A percentile compares a stretch with the other conserved stretches of the same genome.
phyloP scores from a whole-genome alignment of 2,888 invertebrate species.

The Pseudolycoriella hygida region DNA sequence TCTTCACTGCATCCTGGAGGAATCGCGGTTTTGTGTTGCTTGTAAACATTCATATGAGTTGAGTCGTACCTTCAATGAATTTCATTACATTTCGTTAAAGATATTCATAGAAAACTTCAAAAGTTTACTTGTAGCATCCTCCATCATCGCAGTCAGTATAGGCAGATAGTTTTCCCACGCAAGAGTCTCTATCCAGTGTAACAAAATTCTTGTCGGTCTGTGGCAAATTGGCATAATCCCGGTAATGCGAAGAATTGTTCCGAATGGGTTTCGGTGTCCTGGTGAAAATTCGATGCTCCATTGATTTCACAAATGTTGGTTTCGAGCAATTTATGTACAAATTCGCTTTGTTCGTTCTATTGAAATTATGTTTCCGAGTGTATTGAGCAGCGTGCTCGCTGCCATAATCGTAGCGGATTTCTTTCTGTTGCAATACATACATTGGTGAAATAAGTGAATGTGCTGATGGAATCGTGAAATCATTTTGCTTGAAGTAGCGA shows the following conservation, averaged over 20 bases:
- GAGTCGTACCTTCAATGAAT: no score
- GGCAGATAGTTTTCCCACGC: no score
- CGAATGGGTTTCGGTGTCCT: slow-evolving; percentile 15
- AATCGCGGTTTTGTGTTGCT: no score
- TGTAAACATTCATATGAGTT: no score
- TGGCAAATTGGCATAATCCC: not conserved
- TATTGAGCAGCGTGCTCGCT: not conserved
- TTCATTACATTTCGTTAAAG: no score
- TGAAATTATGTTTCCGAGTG: slow-evolving; percentile 1
- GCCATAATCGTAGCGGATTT: not conserved
- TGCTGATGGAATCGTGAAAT: not conserved
- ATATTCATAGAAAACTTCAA: no score
- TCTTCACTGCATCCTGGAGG: no score
- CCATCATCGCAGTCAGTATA: no score
- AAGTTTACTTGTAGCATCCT: no score
- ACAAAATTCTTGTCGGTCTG: no score
- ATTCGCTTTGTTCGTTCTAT: not conserved
- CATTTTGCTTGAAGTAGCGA: slow-evolving; percentile 17
- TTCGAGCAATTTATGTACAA: not conserved
- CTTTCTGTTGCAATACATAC: not conserved
- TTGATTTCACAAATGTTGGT: not conserved
- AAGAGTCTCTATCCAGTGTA: no score
- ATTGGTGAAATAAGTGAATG: not conserved
- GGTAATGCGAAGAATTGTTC: not conserved
- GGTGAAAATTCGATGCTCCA: not conserved